These are phyloP conservation scores for Phengaris arion DNA, from an alignment of 2,888 invertebrate genomes.

Conservation along the genomic window DNA sequence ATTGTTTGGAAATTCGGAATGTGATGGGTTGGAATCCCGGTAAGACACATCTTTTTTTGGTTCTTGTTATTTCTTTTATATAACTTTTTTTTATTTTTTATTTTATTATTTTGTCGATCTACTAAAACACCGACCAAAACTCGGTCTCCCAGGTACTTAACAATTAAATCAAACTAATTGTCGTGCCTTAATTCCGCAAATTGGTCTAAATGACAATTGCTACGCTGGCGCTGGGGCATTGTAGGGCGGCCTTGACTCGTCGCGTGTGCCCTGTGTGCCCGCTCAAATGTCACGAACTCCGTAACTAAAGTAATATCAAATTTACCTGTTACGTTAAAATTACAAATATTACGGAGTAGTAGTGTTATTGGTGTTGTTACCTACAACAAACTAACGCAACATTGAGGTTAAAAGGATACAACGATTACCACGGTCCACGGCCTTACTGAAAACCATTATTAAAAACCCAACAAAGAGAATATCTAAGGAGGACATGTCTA, in stretches of 20 bases:
- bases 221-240: slow-evolving; percentile 48
- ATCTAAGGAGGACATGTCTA: too few species aligned
- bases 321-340: slow-evolving; percentile 9
- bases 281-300: slow-evolving; percentile 53
- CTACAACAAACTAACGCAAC: too few species aligned
- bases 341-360: too few species aligned
- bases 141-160: slow-evolving; percentile 27
- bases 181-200: slow-evolving; percentile 61
- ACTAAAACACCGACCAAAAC: too few species aligned
- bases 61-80: too few species aligned
- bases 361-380: too few species aligned
- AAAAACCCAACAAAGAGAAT: neutral
- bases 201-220: slow-evolving; percentile 62
- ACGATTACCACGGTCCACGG: neutral
- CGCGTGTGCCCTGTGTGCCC: slow-evolving; percentile 47
- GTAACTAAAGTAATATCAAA: slow-evolving; percentile 32
- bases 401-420: too few species aligned
- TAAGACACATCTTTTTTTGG: too few species aligned
- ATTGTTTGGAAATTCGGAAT: too few species aligned
- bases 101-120: too few species aligned
- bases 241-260: slow-evolving; percentile 62
- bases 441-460: neutral
- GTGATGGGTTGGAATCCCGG: too few species aligned
- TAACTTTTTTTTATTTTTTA: too few species aligned
- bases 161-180: slow-evolving; percentile 51